These are phyloP conservation scores for Coptodon rendalli DNA, from an alignment of 2,113 vertebrate species.

Conservation along the genomic window DNA sequence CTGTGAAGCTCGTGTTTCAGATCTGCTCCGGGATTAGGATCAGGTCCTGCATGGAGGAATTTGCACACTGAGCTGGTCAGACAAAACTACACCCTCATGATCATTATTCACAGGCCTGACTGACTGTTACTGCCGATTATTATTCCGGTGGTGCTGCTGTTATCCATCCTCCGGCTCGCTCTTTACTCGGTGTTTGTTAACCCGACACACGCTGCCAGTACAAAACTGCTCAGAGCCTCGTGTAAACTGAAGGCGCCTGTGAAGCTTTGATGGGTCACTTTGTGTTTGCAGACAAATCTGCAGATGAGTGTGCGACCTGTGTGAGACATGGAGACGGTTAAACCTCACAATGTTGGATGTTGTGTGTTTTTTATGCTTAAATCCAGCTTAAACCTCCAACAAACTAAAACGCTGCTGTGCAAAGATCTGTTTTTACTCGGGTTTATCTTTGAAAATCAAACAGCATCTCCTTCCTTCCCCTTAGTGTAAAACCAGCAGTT, in stretches of 20 bases:
- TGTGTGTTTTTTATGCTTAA: background rate
- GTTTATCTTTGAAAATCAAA: rapidly evolving
- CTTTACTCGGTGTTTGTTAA: background rate
- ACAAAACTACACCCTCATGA: rapidly evolving
- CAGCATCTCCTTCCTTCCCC: background rate
- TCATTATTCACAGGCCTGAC: background rate
- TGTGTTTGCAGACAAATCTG: background rate
- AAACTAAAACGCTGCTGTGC: background rate
- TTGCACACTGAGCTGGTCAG: background rate
- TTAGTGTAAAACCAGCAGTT: background rate
- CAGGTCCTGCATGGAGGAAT: background rate
- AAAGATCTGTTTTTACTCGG: background rate
- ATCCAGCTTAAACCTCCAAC: background rate
- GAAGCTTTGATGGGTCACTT: background rate
- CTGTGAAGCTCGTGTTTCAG: background rate
- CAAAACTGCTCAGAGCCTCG: background rate
- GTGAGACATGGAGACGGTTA: background rate
- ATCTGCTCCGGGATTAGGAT: background rate
- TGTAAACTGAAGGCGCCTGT: background rate
- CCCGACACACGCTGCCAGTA: background rate
- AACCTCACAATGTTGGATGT: background rate
- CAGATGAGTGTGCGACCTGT: background rate
- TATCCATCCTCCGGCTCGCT: background rate
- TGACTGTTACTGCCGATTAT: background rate
- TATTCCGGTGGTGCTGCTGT: rapidly evolving